These are phyloP conservation scores for Callocephalon fimbriatum DNA, from an alignment of 2,113 vertebrate genomes.

Conservation along the genomic window DNA sequence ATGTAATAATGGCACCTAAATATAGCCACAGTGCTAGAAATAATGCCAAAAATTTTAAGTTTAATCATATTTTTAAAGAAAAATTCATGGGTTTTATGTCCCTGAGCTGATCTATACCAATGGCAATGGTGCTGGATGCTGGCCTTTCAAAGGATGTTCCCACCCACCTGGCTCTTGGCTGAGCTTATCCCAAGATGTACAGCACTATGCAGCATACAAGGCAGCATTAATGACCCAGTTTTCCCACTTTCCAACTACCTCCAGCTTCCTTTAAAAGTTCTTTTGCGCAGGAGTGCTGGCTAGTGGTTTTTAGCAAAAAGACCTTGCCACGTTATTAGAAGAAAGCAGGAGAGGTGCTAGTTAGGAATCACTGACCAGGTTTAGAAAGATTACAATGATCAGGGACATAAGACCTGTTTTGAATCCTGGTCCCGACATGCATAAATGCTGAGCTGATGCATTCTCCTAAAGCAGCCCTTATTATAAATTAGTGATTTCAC, in stretches of 20 bases:
- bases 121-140: neutral
- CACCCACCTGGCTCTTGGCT: neutral
- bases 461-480: neutral
- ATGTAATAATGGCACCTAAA: neutral
- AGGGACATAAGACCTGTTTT: neutral
- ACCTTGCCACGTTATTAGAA: neutral
- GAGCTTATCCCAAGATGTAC: rapidly evolving
- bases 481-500: neutral
- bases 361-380: neutral
- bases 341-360: neutral
- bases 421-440: neutral
- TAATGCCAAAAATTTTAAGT: neutral
- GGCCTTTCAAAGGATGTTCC: neutral
- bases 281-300: neutral
- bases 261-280: neutral
- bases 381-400: neutral
- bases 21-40: neutral
- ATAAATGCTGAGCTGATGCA: neutral
- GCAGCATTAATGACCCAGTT: neutral
- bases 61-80: neutral
- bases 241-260: neutral
- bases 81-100: neutral
- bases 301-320: neutral
- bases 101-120: neutral
- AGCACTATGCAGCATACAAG: neutral